Evolutionary conservation across 2,888 invertebrate species (phyloP).

Genomic region (Trichogramma evanescens): DNA sequence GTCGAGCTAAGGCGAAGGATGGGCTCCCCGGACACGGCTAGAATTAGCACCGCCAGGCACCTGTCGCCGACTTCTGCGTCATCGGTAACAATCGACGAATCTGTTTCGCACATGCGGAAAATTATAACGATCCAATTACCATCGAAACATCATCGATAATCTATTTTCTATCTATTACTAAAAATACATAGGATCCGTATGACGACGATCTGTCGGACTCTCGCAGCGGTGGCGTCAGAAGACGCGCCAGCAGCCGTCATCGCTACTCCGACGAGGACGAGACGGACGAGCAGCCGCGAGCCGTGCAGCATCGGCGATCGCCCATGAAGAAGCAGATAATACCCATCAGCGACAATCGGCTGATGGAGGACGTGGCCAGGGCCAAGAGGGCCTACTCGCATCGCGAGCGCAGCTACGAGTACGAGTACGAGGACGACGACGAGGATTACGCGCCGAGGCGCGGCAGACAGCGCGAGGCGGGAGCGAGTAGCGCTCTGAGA

Average conservation of each 20-base stretch:
- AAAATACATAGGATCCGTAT: not conserved
- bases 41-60: not conserved
- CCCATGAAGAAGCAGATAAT: slow-evolving; percentile 39
- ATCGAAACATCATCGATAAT: not conserved
- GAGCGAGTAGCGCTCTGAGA: slow-evolving; percentile 21
- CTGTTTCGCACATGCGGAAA: not conserved
- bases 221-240: slow-evolving; percentile 6
- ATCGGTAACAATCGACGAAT: not conserved
- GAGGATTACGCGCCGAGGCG: slow-evolving; percentile 18
- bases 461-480: slow-evolving; percentile 10
- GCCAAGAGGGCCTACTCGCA: slow-evolving; percentile 33
- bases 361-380: slow-evolving; percentile 24
- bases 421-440: slow-evolving; percentile 29
- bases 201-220: no score
- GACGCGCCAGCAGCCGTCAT: slow-evolving; percentile 16
- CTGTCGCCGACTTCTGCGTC: not conserved
- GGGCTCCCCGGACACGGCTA: slow-evolving; percentile 13
- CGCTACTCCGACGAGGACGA: slow-evolving; percentile 25
- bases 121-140: not conserved
- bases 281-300: not conserved
- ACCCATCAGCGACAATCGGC: slow-evolving; percentile 30
- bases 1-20: slow-evolving; percentile 12
- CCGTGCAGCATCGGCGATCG: slow-evolving; percentile 15
- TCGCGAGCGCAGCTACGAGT: slow-evolving; percentile 20
- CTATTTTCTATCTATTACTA: not conserved